Base-by-base conservation (phyloP, 2,797 vertebrate genomes). In the Sciurus carolinensis region DNA sequence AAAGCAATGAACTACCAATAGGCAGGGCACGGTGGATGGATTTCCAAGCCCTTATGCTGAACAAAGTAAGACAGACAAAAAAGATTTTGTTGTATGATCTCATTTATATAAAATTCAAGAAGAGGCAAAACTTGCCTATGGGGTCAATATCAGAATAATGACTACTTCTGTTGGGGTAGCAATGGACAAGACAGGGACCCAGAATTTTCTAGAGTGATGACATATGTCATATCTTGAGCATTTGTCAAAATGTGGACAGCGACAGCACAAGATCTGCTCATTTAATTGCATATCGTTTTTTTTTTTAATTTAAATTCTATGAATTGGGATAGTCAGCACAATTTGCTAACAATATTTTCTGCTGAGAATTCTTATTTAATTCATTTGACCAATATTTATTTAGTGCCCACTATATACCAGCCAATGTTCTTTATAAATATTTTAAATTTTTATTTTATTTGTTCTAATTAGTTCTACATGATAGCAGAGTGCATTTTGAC, bases 41-140 rank as follows among this genome's bases (percentile, higher is more conserved):
- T 83, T 94, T 73, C 52, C 82, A 64, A 85, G 28, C 4, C 22
- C 13, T 80, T 81, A 54, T 28, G 26, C 28, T 52, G 44, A 91
- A 69, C 62, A 59, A 75, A 95, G 57, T 42, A 57, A 76, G 20
- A 30, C 80, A 84, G 71, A 79, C 42, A 13, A 17, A 17, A 42
- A 96, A 80, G 71, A 76, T 93, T 30, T 39, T 80, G 76, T 52
- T 39, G 5, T 39, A 3, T 39, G 44, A 86, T 85, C 88, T 9
- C 69, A 57, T 73, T 50, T 81, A 57, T 28, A 36, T 76, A n/a
- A 96, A 73, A 50, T 80, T 96, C 52, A 80, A 30, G 47, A 83
- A 52, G 73, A 91, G 6, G 26, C 30, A 87, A 88, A 28, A 18
- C 36, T 44, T 30, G 22, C 20, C 59, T 20, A 1, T 26, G 52